Evolutionary conservation across 1,140 invertebrate genomes (phyloP), one percentile per base, ranked within the genome.

Genomic region (Bombus terrestris): DNA sequence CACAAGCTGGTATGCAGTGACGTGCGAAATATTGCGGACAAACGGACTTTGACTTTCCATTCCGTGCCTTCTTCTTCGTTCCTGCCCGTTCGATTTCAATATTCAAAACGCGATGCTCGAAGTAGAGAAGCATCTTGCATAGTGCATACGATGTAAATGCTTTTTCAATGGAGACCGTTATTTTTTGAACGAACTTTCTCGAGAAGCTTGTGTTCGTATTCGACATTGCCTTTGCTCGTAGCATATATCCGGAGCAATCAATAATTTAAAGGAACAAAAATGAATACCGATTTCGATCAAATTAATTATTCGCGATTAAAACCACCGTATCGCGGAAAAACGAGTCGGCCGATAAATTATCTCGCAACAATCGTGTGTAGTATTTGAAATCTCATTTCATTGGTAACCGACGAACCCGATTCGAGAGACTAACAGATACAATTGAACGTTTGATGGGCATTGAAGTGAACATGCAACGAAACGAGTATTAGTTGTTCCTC

Each of bases 401-500:
- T 6, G 62, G 0, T 28, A 28, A 13, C 39, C 18, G 68, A 37
- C 62, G 39, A 80, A 69, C 64, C 15, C 35, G 43, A 69, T 22
- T 47, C 64, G 4, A 80, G 37, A 80, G 47, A 86, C 77, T 74
- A 75, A 76, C 86, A 83, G 57, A 78, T 85, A 74, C 74, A 86
- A 69, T 69, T 64, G 77, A 66, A 68, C 80, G 83, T 79, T 87
- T 68, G 87, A 88, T 22, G 76, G 66, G 68, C 74, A 83, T 57
- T 57, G 69, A 80, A 87, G 86, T 9, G 74, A 69, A 71, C 75
- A 75, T 68, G 71, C 71, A 87, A 57, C 64, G 81, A 74, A 81
- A 88, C 76, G 85, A 83, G 62, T 86, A 87, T 88, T 89, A 89
- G 87, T 75, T 74, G 82, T 77, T 85, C 88, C 86, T 71, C 37